These are phyloP conservation scores for Drosophila fuyamai DNA, from an alignment of 1,140 invertebrate species.

Conservation along the genomic window DNA sequence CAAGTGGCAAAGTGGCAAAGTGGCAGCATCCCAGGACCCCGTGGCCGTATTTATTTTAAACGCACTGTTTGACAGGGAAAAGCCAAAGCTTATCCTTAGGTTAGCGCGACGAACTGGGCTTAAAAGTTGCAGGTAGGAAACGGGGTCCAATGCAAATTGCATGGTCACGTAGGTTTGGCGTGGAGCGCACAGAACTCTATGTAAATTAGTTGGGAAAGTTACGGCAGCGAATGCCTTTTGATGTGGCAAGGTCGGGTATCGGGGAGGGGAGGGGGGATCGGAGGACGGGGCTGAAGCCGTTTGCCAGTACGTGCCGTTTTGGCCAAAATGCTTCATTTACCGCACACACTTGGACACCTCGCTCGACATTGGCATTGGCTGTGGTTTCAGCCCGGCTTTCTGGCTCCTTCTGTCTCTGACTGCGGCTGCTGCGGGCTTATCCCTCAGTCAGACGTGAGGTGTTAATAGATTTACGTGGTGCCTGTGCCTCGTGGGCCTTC, in stretches of 20 bases:
- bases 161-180: conserved; percentile 61
- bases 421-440: conserved; percentile 31
- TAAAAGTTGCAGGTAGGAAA: conserved; percentile 36
- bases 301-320: conserved; percentile 65
- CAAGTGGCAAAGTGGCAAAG: conserved; percentile 22
- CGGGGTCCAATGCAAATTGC: conserved; percentile 57
- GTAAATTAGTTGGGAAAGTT: conserved; percentile 75
- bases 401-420: neutral
- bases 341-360: conserved; percentile 62
- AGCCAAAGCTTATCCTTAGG: neutral
- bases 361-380: conserved; percentile 31
- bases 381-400: conserved; percentile 13
- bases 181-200: conserved; percentile 40
- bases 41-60: conserved; percentile 65
- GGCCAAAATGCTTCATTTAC: conserved; percentile 71
- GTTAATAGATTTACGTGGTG: conserved; percentile 80
- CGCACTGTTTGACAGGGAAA: conserved; percentile 28
- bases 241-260: conserved; percentile 47
- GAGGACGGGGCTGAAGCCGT: conserved; percentile 13
- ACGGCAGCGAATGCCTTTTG: conserved; percentile 73
- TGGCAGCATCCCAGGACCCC: conserved; percentile 18
- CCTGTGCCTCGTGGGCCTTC: conserved; percentile 15
- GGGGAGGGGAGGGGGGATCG: neutral
- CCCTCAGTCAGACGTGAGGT: conserved; percentile 55
- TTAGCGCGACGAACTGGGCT: conserved; percentile 7